phyloP scores from a whole-genome alignment of 2,888 invertebrate genomes.

The Philereme vetulata region DNA sequence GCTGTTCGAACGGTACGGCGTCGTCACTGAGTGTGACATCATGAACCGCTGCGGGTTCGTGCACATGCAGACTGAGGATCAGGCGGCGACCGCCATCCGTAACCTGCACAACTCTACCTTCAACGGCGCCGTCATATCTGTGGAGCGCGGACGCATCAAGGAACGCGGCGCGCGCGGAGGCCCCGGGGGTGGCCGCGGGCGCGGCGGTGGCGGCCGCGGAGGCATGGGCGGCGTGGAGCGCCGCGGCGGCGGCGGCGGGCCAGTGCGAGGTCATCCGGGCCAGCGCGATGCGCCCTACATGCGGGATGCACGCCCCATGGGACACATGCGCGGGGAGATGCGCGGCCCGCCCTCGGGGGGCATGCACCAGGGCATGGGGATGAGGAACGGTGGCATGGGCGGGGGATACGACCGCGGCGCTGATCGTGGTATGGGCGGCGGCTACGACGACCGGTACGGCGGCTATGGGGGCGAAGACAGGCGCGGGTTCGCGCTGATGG shows the following conservation, averaged over 20 bases:
- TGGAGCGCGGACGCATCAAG: constrained; percentile 92
- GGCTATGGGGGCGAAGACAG: constrained; percentile 75
- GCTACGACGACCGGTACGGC: constrained; percentile 74
- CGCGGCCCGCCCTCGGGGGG: constrained; percentile 53
- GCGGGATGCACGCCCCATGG: constrained; percentile 59
- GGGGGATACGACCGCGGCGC: constrained; percentile 64
- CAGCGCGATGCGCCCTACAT: constrained; percentile 64
- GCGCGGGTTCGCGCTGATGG: constrained; percentile 74
- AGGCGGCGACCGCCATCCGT: constrained; percentile 92
- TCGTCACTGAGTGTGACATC: constrained; percentile 96
- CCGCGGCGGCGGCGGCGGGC: constrained; percentile 53
- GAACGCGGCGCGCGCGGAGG: constrained; percentile 85
- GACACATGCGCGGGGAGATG: constrained; percentile 59
- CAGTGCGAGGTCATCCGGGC: constrained; percentile 56
- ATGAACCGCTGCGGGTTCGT: constrained; percentile 98
- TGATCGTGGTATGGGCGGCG: constrained; percentile 51
- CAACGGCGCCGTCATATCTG: constrained; percentile 92
- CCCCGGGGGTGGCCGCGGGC: constrained; percentile 71
- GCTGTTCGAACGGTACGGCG: constrained; percentile 93
- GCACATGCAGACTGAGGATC: constrained; percentile 92
- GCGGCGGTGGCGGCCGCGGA: constrained; percentile 77
- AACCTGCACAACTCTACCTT: constrained; percentile 92
- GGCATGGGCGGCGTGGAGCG: constrained; percentile 48
- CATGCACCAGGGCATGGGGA: constrained; percentile 61
- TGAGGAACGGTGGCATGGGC: constrained; percentile 54